These are phyloP conservation scores for Centruroides sculpturatus DNA, from an alignment of 1,140 invertebrate genomes.

Conservation along the genomic window DNA sequence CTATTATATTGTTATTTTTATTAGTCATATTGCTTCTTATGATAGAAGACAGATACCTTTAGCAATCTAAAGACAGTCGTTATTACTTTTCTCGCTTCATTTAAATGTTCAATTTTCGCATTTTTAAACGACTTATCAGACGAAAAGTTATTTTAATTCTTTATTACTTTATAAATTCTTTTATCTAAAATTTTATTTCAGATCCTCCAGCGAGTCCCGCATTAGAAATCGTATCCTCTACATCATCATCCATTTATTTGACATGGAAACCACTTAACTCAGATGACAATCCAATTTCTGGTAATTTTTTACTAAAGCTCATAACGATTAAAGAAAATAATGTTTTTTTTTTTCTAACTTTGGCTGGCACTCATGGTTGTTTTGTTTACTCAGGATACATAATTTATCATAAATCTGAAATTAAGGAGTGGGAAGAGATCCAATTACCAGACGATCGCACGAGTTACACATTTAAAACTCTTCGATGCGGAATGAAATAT, in stretches of 20 bases:
- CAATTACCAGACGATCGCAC: slow-evolving; percentile 11
- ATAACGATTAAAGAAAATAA: too few species aligned
- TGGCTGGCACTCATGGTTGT: too few species aligned
- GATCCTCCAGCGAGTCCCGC: slow-evolving; percentile 13
- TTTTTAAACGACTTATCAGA: too few species aligned
- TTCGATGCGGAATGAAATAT: slow-evolving; percentile 78
- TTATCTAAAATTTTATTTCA: background rate
- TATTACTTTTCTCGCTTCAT: too few species aligned
- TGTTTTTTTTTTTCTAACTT: too few species aligned
- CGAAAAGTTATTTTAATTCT: too few species aligned
- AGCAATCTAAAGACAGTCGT: too few species aligned
- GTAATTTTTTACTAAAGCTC: slow-evolving; percentile 16
- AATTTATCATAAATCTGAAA: slow-evolving; percentile 27
- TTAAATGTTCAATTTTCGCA: too few species aligned
- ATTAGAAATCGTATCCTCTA: slow-evolving; percentile 8
- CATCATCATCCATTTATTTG: slow-evolving; percentile 15
- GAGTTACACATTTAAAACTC: slow-evolving; percentile 34
- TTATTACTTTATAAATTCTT: too few species aligned
- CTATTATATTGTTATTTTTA: too few species aligned
- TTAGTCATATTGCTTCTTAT: too few species aligned
- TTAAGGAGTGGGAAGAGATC: slow-evolving; percentile 25
- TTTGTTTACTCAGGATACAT: slow-evolving; percentile 23
- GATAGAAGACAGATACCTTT: too few species aligned
- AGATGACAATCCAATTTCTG: slow-evolving; percentile 19
- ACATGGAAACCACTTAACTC: slow-evolving; percentile 9